Conservation (phyloP, 2,113 vertebrate species). For the Oryzias javanicus region DNA sequence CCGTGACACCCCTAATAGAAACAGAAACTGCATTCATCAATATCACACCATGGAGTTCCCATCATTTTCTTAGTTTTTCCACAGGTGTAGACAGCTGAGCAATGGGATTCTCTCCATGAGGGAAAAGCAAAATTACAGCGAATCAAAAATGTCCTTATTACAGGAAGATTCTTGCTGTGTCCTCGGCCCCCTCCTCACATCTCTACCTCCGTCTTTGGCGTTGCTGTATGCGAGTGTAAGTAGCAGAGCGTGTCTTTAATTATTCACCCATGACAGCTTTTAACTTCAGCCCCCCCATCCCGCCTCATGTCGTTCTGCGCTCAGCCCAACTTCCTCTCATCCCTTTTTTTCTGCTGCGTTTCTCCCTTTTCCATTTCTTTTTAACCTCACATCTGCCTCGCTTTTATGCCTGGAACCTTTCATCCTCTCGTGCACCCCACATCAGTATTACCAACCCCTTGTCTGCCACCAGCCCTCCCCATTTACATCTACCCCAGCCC, state of each 20-base stretch:
- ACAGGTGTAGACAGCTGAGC: constrained; percentile 16
- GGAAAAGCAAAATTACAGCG: constrained; percentile 39
- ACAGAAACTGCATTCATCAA: constrained; percentile 35
- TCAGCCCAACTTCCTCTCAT: constrained; percentile 54
- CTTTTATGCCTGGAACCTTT: constrained; percentile 70
- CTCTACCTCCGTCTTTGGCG: constrained; percentile 42
- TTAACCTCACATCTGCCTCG: constrained; percentile 45
- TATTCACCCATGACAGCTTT: constrained; percentile 70
- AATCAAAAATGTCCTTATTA: constrained; percentile 63
- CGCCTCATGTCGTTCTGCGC: constrained; percentile 40
- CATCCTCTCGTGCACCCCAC: constrained; percentile 44
- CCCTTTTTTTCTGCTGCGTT: constrained; percentile 27
- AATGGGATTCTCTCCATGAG: constrained; percentile 42
- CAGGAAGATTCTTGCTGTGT: constrained; percentile 43
- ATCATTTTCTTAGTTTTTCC: constrained; percentile 28
- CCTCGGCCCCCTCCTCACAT: constrained; percentile 31
- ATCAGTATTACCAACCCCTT: constrained; percentile 14
- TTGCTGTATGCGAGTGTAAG: constrained; percentile 28
- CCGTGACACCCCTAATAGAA: no score
- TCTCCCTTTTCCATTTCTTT: constrained; percentile 59
- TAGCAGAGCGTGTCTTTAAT: constrained; percentile 60
- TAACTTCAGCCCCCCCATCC: constrained; percentile 32
- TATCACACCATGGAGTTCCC: constrained; percentile 20
- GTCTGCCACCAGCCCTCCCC: constrained; percentile 31
- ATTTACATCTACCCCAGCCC: constrained; percentile 45